phyloP scores from a whole-genome alignment of 2,797 vertebrate species.

The Amniataba percoides region DNA sequence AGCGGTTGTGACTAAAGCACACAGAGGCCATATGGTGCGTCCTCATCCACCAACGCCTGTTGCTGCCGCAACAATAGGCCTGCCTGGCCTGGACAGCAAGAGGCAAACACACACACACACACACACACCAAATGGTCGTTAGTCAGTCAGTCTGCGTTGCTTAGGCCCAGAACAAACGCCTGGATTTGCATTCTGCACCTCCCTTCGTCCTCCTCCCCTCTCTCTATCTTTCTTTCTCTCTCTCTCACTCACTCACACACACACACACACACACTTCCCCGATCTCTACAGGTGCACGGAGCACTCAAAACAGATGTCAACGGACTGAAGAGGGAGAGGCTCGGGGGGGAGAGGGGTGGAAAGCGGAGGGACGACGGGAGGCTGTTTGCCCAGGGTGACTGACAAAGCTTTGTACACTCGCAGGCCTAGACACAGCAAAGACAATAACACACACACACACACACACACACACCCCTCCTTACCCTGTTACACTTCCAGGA shows the following conservation, averaged over 20 bases:
- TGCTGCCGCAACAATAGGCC: constrained; percentile 95
- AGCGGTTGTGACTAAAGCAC: constrained; percentile 90
- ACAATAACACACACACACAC: constrained; percentile 81
- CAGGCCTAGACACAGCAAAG: constrained; percentile 84
- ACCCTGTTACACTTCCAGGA: constrained; percentile 73
- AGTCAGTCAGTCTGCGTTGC: constrained; percentile 81
- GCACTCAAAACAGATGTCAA: constrained; percentile 97
- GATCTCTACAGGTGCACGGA: constrained; percentile 93
- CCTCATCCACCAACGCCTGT: constrained; percentile 92
- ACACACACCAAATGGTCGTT: constrained; percentile 87
- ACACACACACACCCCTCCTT: constrained; percentile 37
- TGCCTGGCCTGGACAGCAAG: constrained; percentile 85
- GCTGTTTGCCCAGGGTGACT: constrained; percentile 89
- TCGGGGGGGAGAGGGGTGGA: constrained; percentile 25
- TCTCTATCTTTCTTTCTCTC: constrained; percentile 10
- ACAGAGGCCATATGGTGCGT: constrained; percentile 96
- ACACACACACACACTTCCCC: constrained; percentile 75
- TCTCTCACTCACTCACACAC: constrained; percentile 38
- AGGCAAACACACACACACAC: constrained; percentile 78
- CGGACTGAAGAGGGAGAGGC: constrained; percentile 78
- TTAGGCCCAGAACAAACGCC: constrained; percentile 81
- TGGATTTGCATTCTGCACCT: constrained; percentile 88
- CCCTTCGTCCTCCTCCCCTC: constrained; percentile 46
- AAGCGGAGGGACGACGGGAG: constrained; percentile 74
- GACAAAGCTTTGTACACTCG: constrained; percentile 83